phyloP scores from a whole-genome alignment of 2,113 vertebrate species.

The Bubo bubo region DNA sequence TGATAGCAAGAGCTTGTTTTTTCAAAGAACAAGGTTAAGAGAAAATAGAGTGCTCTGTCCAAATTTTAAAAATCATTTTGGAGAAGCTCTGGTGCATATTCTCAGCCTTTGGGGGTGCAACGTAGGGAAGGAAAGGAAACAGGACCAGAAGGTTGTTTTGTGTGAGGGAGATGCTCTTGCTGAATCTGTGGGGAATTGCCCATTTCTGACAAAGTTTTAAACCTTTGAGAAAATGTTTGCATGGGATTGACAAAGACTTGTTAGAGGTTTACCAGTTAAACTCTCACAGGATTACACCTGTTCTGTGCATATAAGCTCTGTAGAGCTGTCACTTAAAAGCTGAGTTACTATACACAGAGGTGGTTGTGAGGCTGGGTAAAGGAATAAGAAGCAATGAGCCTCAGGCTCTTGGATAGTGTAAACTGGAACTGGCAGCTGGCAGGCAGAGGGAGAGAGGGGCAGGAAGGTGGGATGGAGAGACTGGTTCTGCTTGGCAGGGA shows the following conservation, averaged over 20 bases:
- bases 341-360: not conserved
- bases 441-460: not conserved
- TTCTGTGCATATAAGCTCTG: fast-evolving
- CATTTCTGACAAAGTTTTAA: not conserved
- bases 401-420: not conserved
- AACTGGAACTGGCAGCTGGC: not conserved
- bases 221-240: not conserved
- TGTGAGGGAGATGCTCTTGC: not conserved
- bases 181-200: not conserved
- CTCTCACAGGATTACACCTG: not conserved
- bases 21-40: not conserved
- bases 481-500: not conserved
- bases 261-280: not conserved
- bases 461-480: not conserved
- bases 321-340: not conserved
- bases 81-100: not conserved
- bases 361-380: not conserved
- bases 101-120: not conserved
- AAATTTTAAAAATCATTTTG: not conserved
- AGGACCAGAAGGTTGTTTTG: not conserved
- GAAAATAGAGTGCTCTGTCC: not conserved
- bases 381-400: not conserved
- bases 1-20: not conserved
- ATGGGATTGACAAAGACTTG: not conserved
- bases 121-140: not conserved